phyloP scores from a whole-genome alignment of 2,888 invertebrate genomes.

The Ormyrus rosae region DNA sequence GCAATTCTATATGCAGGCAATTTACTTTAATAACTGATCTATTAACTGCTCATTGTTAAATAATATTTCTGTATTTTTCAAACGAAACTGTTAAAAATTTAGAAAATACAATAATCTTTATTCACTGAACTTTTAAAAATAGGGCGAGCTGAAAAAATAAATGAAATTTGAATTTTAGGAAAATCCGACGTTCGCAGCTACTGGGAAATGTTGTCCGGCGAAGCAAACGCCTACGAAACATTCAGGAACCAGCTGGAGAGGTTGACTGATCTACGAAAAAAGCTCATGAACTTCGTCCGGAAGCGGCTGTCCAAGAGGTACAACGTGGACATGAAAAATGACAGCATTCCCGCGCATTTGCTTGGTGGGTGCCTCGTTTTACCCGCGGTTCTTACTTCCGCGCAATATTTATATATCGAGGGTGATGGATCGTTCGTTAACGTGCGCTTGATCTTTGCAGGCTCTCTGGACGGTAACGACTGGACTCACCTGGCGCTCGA shows the following conservation, averaged over 20 bases:
- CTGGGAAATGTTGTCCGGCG: conserved; percentile 70
- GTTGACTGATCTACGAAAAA: conserved; percentile 63
- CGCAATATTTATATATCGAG: background rate
- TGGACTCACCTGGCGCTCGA: conserved; percentile 68
- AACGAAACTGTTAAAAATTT: no score
- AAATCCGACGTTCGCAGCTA: conserved; percentile 62
- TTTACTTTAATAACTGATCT: no score
- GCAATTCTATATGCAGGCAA: no score
- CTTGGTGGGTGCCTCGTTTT: conserved; percentile 62
- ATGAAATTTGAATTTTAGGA: conserved; percentile 61
- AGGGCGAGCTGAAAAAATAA: no score
- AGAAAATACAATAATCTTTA: no score
- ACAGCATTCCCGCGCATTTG: conserved; percentile 66
- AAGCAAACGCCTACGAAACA: conserved; percentile 63
- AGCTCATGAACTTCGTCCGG: conserved; percentile 63
- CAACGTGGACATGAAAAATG: conserved; percentile 57
- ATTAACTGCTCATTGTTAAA: no score
- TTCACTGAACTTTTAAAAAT: no score
- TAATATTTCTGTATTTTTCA: no score
- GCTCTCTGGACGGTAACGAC: conserved; percentile 67
- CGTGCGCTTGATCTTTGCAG: conserved; percentile 54
- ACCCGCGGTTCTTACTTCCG: background rate
- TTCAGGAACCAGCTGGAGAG: conserved; percentile 63
- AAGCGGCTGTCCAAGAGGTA: conserved; percentile 65
- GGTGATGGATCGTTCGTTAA: background rate